Percentiles rank a stretch among this genome's conserved stretches.
These are phyloP conservation scores for Machimus atricapillus DNA, from an alignment of 2,888 invertebrate genomes.

Conservation along the genomic window DNA sequence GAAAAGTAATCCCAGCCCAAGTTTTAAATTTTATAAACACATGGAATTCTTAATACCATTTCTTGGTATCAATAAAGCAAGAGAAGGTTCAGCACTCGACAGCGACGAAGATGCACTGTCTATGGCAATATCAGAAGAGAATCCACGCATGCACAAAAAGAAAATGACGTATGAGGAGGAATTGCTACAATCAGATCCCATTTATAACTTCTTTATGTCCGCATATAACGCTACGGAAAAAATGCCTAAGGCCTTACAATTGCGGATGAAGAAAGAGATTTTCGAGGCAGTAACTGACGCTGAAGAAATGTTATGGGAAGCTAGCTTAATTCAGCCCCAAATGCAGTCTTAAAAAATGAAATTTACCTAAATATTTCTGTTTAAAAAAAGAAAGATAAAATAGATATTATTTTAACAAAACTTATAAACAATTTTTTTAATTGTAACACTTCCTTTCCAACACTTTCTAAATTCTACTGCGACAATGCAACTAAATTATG, in stretches of 20 bases:
- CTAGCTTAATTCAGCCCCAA: background rate
- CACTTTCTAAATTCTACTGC: background rate
- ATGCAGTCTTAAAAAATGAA: background rate
- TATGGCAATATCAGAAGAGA: background rate
- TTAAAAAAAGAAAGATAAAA: background rate
- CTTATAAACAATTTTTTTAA: no score
- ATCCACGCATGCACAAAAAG: background rate
- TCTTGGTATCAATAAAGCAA: background rate
- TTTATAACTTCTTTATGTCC: background rate
- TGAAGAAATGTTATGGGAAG: background rate
- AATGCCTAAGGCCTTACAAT: background rate
- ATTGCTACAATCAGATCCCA: background rate
- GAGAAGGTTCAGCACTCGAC: background rate
- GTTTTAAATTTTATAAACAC: background rate
- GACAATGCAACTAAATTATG: no score
- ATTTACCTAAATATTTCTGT: background rate
- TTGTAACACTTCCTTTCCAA: background rate
- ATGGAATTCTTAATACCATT: background rate
- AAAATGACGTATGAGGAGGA: background rate
- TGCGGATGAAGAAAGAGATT: background rate
- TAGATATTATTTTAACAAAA: background rate
- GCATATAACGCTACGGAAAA: background rate
- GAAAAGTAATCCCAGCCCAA: background rate
- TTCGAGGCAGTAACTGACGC: background rate
- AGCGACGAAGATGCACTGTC: background rate